These are phyloP conservation scores for Naja naja DNA, from an alignment of 2,113 vertebrate species.

Conservation along the genomic window DNA sequence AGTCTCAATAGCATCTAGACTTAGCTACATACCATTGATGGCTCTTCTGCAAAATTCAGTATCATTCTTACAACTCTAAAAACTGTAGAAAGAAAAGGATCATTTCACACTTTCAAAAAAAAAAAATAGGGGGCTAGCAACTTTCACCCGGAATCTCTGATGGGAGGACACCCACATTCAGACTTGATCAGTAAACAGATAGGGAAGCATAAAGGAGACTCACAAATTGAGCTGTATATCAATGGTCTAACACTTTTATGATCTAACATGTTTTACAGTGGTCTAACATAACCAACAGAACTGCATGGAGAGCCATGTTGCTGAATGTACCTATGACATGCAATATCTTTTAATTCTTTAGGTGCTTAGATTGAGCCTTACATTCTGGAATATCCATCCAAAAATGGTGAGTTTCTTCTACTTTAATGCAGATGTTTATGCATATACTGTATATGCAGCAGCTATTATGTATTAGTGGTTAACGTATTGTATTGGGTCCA, in stretches of 20 bases:
- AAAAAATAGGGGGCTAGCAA: background rate
- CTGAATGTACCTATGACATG: background rate
- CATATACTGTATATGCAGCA: background rate
- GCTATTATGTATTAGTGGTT: background rate
- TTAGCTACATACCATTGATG: conserved; percentile 6
- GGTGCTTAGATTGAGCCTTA: background rate
- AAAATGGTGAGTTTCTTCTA: background rate
- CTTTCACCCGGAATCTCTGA: background rate
- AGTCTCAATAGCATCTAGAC: background rate
- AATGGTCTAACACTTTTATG: background rate
- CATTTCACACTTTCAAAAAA: background rate
- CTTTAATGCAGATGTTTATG: background rate
- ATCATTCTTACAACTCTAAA: background rate
- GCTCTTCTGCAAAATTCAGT: background rate
- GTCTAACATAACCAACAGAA: background rate
- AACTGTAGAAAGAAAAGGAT: background rate
- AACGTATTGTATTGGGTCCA: background rate
- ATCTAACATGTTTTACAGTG: background rate
- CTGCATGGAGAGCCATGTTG: background rate
- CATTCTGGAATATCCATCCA: background rate
- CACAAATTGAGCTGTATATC: background rate
- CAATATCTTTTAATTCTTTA: background rate
- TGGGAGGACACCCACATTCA: background rate
- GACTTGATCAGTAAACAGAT: background rate
- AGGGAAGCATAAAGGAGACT: background rate